Base-by-base conservation (phyloP, 2,888 invertebrate genomes). In the Horisme vitalbata region DNA sequence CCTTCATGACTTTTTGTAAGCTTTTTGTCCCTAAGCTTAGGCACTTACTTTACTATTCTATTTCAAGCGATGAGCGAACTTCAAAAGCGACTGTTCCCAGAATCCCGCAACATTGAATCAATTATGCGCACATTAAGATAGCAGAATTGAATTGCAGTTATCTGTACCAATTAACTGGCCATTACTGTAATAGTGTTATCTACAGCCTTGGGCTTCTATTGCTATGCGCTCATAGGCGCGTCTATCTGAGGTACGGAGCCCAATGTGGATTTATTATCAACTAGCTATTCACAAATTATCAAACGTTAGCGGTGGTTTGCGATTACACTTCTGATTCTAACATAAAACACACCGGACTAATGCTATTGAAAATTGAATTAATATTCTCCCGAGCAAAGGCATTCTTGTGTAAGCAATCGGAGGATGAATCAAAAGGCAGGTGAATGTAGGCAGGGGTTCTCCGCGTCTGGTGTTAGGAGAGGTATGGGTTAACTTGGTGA, bases 151-250 rank as follows among this genome's bases (percentile, higher is more conserved):
- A 47, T 47, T 47, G 52, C 57, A 52, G 54, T 57, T 57, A 59
- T 59, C 59, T 51, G 44, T 31, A 30, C 54, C 59, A 59, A 55
- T 59, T 57, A 57, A 52, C 50, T 14, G 34, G 11, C 44, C 47
- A 34, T 51, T 33, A 39, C 31, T 54, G 37, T 52, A 57, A 55
- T 43, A 41, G 52, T 32, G 51, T 62, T 62, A 62, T 62, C 62
- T 54, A 31, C 20, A 31, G 51, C 57, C 52, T 62, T 54, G 35
- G 52, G 39, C 33, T 50, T 52, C 55, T 60, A 62, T 56, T 53
- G 54, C 49, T 55, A 47, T 54, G 52, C 54, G 52, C 44, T 57
- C 56, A 54, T 57, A 49, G 43, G 48, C 44, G 30, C 45, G 39
- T 36, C 26, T 33, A 28, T 24, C 41, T 45, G 2, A 31, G 36